Conservation (phyloP, 2,113 vertebrate species). For the Carettochelys insculpta region DNA sequence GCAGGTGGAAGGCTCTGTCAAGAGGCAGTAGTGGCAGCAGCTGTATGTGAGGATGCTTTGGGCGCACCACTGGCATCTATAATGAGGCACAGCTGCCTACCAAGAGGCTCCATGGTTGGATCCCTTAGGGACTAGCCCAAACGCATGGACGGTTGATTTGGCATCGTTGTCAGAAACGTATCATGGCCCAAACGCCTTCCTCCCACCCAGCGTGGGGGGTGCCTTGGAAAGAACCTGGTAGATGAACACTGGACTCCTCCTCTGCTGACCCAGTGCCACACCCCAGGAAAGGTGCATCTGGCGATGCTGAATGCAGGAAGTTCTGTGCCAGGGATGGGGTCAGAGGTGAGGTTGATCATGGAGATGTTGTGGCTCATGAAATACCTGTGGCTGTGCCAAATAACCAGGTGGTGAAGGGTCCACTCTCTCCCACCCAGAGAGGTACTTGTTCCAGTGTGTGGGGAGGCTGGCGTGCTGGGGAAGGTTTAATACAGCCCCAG, state of each 20-base stretch:
- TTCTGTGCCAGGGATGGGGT: not conserved
- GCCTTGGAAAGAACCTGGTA: not conserved
- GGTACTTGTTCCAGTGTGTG: not conserved
- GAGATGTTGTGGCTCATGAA: not conserved
- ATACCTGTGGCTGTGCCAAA: not conserved
- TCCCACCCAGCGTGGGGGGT: not conserved
- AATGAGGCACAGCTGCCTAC: not conserved
- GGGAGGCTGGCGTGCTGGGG: not conserved
- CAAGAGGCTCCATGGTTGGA: not conserved
- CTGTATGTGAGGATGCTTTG: fast-evolving
- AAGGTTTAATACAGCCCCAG: not conserved
- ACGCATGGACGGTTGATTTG: not conserved
- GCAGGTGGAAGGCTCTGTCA: not conserved
- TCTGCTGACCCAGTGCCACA: not conserved
- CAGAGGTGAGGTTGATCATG: not conserved
- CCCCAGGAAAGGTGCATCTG: not conserved
- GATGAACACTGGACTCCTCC: no score
- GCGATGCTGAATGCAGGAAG: not conserved
- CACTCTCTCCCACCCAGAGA: not conserved
- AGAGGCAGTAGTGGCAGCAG: not conserved
- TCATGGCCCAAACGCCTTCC: not conserved
- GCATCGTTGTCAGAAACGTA: not conserved
- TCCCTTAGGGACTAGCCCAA: not conserved
- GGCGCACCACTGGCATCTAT: fast-evolving
- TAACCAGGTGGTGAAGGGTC: not conserved